Base-by-base conservation (phyloP, 2,888 invertebrate genomes). In the Apeira syringaria region DNA sequence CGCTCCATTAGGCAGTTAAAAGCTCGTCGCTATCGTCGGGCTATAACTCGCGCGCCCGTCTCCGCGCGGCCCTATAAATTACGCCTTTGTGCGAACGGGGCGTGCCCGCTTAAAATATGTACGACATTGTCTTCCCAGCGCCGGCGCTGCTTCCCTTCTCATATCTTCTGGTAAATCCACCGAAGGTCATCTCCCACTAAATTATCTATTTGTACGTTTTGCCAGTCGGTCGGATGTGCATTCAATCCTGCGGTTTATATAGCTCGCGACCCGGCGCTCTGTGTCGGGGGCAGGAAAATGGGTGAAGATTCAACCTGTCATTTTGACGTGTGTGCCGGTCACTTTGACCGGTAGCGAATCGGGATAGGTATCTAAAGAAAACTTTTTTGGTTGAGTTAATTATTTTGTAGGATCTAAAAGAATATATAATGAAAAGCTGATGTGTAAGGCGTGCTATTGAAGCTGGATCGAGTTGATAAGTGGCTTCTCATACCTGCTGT, bases 1-100 rank as follows among this genome's bases (percentile, higher is more conserved):
- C 88, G 87, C 85, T 82, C 86, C 87, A 88, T 87, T 88, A 86
- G 82, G 82, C 85, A 88, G 89, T 88, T 88, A 88, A 89, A 88
- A 89, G 88, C 88, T 85, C 88, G 84, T 86, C 83, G 85, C 85
- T 87, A 88, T 89, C 89, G 84, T 75, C 74, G 78, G 78, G 69
- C 81, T 83, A 88, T 89, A 85, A 88, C 83, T 89, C 89, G 86
- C 76, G 62, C 85, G 63, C 78, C 87, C 85, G 85, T 85, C 89
- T 88, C 85, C 81, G 78, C 82, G 80, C 77, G 81, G 80, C 81
- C 80, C 84, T 79, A 87, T 88, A 87, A 89, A 89, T 88, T 85
- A 85, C 82, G 80, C 79, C 83, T 85, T 84, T 88, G 86, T 88
- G 84, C 82, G 82, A 84, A 80, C 75, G 65, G 81, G 87, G 85